Evolutionary conservation across 2,113 vertebrate genomes (phyloP).

Genomic region (Leucosticte australis): DNA sequence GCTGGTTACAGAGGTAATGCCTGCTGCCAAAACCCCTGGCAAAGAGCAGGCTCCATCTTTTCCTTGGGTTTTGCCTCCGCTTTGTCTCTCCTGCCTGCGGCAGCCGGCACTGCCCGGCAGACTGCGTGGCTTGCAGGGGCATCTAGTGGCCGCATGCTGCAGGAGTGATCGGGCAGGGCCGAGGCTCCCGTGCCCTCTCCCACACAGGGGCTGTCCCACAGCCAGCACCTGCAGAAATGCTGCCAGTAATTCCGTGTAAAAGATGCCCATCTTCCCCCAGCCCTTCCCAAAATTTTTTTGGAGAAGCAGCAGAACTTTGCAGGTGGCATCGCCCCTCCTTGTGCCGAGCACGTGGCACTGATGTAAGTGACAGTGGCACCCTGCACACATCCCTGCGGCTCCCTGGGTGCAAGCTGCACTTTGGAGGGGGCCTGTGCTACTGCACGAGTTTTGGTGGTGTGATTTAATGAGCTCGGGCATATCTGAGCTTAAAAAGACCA

Average conservation of each 20-base stretch:
- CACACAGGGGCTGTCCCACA: neutral
- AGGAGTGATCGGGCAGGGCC: fast-evolving
- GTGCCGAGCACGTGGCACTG: fast-evolving
- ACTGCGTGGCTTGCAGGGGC: slow-evolving; percentile 34
- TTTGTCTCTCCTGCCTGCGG: neutral
- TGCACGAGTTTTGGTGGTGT: neutral
- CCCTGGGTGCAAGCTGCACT: neutral
- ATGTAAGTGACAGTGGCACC: neutral
- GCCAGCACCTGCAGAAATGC: fast-evolving
- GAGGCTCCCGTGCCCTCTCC: fast-evolving
- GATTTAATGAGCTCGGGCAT: neutral
- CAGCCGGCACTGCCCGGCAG: neutral
- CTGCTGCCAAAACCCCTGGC: neutral
- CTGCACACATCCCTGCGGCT: fast-evolving
- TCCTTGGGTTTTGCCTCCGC: neutral
- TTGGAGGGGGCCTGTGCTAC: neutral
- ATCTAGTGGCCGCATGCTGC: slow-evolving; percentile 37
- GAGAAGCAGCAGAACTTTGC: neutral
- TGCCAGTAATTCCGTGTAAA: neutral
- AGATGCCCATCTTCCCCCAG: fast-evolving
- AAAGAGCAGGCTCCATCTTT: neutral
- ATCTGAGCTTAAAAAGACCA: neutral
- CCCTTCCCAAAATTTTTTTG: fast-evolving
- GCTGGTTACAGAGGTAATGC: neutral
- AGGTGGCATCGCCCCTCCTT: neutral